Evolutionary conservation across 2,797 vertebrate species (phyloP).

Genomic region (Myotis planiceps): DNA sequence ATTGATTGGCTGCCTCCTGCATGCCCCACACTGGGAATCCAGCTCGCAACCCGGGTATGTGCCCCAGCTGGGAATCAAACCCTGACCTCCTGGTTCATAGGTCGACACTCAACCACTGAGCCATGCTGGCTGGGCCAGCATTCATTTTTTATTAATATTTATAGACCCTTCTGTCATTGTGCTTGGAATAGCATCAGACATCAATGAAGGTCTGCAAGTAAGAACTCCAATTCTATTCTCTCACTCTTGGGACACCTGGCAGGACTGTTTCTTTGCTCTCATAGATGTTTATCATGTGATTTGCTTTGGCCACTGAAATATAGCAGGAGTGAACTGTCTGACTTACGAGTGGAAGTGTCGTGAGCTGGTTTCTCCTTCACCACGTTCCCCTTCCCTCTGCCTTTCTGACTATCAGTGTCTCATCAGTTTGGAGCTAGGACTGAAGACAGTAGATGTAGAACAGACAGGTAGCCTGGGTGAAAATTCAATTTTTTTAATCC

Average conservation of each 20-base stretch:
- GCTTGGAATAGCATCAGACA: not conserved
- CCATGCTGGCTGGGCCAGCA: no score
- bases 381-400: not conserved
- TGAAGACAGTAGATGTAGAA: not conserved
- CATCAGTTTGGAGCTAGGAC: rapidly evolving
- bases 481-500: not conserved
- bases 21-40: no score
- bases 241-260: not conserved
- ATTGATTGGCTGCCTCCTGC: no score
- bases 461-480: not conserved
- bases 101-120: no score
- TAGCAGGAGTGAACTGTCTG: not conserved
- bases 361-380: not conserved
- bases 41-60: no score
- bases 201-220: not conserved
- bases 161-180: not conserved
- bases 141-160: not conserved
- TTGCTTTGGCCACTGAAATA: not conserved
- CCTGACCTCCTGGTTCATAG: no score
- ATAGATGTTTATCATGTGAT: not conserved
- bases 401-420: not conserved
- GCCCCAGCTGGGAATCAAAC: no score
- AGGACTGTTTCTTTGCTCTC: not conserved
- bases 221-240: not conserved
- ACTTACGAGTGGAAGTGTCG: not conserved